Base-by-base conservation (phyloP, 2,797 vertebrate species). In the Phylloscopus collybita region DNA sequence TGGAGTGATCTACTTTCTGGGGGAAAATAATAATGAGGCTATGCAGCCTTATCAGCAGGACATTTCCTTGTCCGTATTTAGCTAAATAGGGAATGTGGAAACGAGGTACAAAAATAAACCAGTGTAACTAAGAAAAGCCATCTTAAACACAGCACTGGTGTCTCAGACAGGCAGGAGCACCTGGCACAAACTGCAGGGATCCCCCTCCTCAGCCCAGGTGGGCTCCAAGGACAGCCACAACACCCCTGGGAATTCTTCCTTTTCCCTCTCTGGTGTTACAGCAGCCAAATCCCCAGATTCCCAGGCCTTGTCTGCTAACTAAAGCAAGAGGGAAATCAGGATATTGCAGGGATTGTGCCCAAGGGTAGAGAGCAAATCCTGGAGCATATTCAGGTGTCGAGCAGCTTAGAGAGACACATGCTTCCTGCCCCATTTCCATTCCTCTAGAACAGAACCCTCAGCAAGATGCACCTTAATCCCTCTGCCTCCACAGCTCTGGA, bases 371-470 rank as follows among this genome's bases (percentile, higher is more conserved):
- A 69, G 74, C 38, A 81, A 76, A 85, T 25, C 67, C 49, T 11
- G 8, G 56, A 65, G 50, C 56, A 36, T 0, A 25, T 12, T 27
- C 75, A 11, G 3, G 64, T 54, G 59, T 1, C 40, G 88, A 72
- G 40, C 70, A 81, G 88, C 69, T 72, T 1, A 32, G 57, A n/a
- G 20, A 61, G 59, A 23, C 32, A 60, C 42, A 38, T 21, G 59
- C 32, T 82, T 21, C 85, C 70, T 9, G 14, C 3, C 10, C 36
- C n/a, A 3, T 7, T 15, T 17, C 22, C 81, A 67, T 19, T 14
- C 51, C 2, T 0, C 6, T 0, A 26, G 53, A 57, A 59, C 5
- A 4, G 44, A 30, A n/a, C 1, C 74, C 36, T 9, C 70, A 42
- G 11, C 74, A 23, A 42, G 40, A 20, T 8, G 30, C 6, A 32